These are phyloP conservation scores for Chaenogobius annularis DNA, from an alignment of 2,113 vertebrate genomes.

Conservation along the genomic window DNA sequence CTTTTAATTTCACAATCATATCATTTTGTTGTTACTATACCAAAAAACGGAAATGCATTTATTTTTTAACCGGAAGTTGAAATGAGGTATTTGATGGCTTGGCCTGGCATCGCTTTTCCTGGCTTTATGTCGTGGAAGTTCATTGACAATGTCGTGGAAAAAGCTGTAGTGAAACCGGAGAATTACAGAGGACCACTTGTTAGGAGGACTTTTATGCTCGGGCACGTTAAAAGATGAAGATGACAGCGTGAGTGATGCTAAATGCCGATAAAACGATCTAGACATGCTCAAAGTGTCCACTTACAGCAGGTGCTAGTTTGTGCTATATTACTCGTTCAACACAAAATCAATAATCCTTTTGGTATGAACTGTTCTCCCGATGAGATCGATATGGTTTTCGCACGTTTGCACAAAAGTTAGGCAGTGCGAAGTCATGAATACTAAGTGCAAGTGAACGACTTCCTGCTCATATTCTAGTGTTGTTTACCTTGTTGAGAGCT, in stretches of 20 bases:
- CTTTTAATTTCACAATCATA: background rate
- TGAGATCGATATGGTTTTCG: background rate
- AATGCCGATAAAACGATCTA: background rate
- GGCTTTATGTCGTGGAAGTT: slow-evolving; percentile 9
- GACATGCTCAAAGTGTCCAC: slow-evolving; percentile 1
- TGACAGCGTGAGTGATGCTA: background rate
- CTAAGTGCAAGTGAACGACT: background rate
- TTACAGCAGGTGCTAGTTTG: slow-evolving; percentile 11
- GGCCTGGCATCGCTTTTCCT: background rate
- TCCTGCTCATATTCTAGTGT: background rate
- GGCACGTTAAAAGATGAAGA: slow-evolving; percentile 23
- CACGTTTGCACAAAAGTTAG: background rate
- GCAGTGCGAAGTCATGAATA: background rate
- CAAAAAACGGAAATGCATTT: slow-evolving; percentile 20
- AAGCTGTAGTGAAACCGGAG: background rate
- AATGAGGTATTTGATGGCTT: background rate
- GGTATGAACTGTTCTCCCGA: background rate
- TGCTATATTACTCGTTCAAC: background rate
- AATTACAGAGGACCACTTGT: background rate
- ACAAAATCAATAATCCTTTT: background rate
- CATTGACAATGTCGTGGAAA: background rate
- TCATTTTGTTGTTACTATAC: background rate
- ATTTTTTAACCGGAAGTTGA: background rate
- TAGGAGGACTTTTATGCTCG: background rate
- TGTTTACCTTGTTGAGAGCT: background rate